phyloP scores from a whole-genome alignment of 2,888 invertebrate species.

The Eubasilissa splendida region DNA sequence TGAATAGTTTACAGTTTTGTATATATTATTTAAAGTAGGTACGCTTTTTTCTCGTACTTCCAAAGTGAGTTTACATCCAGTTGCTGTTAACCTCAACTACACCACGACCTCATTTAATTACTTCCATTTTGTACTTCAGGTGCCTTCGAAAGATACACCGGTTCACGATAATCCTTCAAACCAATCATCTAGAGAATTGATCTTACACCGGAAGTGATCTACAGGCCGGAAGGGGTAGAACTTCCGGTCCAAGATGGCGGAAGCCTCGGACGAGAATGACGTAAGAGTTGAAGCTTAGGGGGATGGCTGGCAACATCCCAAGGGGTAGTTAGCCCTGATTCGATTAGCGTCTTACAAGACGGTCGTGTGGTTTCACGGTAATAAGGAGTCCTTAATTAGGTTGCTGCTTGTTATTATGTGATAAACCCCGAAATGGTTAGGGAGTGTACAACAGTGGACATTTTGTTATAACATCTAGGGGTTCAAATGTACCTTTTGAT shows the following conservation, averaged over 20 bases:
- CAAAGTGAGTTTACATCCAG: no score
- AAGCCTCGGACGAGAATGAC: conserved; percentile 43
- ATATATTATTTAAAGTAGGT: no score
- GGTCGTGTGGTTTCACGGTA: conserved; percentile 58
- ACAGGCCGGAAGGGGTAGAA: conserved; percentile 40
- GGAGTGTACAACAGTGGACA: background rate
- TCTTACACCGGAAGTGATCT: conserved; percentile 17
- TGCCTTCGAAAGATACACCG: no score
- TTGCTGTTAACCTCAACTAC: no score
- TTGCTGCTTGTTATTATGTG: conserved; percentile 53
- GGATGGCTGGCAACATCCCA: conserved; percentile 37
- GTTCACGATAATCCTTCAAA: background rate
- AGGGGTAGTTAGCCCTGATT: conserved; percentile 52
- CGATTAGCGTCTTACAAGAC: conserved; percentile 57
- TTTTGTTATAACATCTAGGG: conserved; percentile 1
- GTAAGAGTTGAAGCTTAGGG: conserved; percentile 40
- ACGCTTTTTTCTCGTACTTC: no score
- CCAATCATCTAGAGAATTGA: conserved; percentile 1
- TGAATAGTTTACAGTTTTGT: no score
- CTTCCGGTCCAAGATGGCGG: conserved; percentile 54
- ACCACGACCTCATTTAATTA: no score
- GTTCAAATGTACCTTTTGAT: background rate
- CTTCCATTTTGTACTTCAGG: no score
- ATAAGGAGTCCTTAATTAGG: conserved; percentile 56
- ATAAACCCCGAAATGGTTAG: conserved; percentile 39